phyloP scores from a whole-genome alignment of 2,113 vertebrate genomes.

The Equus przewalskii region DNA sequence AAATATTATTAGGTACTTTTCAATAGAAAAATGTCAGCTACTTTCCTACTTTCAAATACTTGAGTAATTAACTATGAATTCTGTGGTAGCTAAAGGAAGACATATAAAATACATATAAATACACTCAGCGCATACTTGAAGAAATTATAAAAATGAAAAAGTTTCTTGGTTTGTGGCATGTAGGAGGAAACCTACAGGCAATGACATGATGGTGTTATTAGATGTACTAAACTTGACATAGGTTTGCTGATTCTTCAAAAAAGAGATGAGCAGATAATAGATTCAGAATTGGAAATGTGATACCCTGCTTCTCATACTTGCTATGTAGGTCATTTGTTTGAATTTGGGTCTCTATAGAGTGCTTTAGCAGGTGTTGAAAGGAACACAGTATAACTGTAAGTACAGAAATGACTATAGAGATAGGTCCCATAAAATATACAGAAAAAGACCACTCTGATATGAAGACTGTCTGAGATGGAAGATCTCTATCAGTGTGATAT shows the following conservation, averaged over 20 bases:
- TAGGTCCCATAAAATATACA: not conserved
- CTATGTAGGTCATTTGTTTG: constrained; percentile 73
- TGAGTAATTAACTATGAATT: constrained; percentile 51
- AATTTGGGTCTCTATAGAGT: constrained; percentile 4
- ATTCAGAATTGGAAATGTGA: constrained; percentile 55
- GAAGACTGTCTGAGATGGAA: not conserved
- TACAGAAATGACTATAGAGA: constrained; percentile 71
- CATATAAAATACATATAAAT: not conserved
- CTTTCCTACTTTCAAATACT: constrained; percentile 44
- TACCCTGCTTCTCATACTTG: constrained; percentile 51
- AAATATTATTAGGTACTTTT: constrained; percentile 55
- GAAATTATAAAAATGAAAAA: constrained; percentile 64
- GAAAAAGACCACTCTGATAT: not conserved
- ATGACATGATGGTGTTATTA: constrained; percentile 55
- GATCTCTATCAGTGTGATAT: not conserved
- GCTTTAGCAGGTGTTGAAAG: constrained; percentile 44
- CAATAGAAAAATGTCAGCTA: constrained; percentile 18
- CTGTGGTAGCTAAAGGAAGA: constrained; percentile 27
- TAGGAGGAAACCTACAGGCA: constrained; percentile 56
- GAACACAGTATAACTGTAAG: constrained; percentile 33
- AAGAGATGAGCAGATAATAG: constrained; percentile 75
- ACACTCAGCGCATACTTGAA: constrained; percentile 28
- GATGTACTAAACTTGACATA: constrained; percentile 46
- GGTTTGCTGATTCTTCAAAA: constrained; percentile 74
- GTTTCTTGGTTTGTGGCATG: constrained; percentile 50